Conservation (phyloP, 2,797 vertebrate species). For the Rhynchonycteris naso region DNA sequence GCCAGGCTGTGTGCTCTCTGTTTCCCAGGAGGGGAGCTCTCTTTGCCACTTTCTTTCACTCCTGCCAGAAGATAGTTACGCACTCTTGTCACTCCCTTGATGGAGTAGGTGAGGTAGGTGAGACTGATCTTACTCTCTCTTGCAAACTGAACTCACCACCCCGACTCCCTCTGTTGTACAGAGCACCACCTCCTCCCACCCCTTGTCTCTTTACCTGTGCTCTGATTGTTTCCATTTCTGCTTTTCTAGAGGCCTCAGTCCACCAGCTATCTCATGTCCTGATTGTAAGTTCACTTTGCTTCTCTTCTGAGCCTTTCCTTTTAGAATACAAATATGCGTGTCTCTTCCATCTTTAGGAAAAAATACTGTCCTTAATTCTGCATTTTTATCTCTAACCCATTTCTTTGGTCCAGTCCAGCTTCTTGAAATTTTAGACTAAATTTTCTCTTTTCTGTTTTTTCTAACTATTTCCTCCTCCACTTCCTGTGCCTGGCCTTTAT, state of each 20-base stretch:
- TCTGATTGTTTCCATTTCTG: neutral
- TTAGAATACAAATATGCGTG: neutral
- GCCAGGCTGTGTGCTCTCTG: accelerated
- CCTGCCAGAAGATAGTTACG: neutral
- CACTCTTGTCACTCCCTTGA: neutral
- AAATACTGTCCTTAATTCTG: neutral
- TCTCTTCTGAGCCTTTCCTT: neutral
- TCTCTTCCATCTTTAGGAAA: neutral
- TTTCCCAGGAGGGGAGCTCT: neutral
- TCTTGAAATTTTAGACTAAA: neutral
- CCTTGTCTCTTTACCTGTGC: neutral
- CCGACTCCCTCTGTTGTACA: neutral
- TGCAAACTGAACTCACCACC: too few relatives aligned
- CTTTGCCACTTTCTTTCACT: neutral
- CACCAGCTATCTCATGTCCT: neutral
- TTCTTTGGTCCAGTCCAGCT: neutral
- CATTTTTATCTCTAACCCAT: neutral
- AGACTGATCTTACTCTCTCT: too few relatives aligned
- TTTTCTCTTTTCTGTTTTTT: neutral
- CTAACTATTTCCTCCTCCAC: neutral
- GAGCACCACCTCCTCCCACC: too few relatives aligned
- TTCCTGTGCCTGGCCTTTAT: neutral
- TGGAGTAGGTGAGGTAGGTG: neutral
- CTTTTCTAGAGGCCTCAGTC: neutral
- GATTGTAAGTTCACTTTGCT: neutral